Evolutionary conservation across 2,888 invertebrate genomes (phyloP).

Genomic region (Bellardia pandia): DNA sequence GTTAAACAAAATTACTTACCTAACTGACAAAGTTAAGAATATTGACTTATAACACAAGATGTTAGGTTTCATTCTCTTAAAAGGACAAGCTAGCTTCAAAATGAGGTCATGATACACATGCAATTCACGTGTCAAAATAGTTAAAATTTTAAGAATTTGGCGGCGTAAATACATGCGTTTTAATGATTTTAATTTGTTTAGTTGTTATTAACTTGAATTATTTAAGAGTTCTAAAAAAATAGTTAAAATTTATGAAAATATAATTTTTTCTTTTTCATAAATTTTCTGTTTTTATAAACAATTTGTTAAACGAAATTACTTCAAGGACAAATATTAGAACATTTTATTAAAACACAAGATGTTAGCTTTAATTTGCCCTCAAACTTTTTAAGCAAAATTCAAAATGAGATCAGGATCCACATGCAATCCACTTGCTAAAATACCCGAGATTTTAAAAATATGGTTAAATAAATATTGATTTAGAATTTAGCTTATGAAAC

Average conservation of each 20-base stretch:
- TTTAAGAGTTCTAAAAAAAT: no score
- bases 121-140: not conserved
- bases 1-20: not conserved
- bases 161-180: no score
- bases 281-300: no score
- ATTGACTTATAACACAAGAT: not conserved
- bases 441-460: not conserved
- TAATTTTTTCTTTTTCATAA: no score
- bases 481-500: no score
- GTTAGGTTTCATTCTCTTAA: no score
- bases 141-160: no score
- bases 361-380: not conserved
- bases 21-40: not conserved
- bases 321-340: not conserved
- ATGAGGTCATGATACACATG: not conserved
- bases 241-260: no score
- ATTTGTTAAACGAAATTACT: no score
- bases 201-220: no score
- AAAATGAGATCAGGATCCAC: not conserved
- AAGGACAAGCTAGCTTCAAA: not conserved
- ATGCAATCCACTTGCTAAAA: not conserved
- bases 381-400: not conserved
- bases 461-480: not conserved
- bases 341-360: not conserved
- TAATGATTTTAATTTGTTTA: no score